A percentile compares a stretch with the other conserved stretches of the same genome.
Conservation (phyloP, 2,888 invertebrate genomes). For the Dolichomitus sp. region DNA sequence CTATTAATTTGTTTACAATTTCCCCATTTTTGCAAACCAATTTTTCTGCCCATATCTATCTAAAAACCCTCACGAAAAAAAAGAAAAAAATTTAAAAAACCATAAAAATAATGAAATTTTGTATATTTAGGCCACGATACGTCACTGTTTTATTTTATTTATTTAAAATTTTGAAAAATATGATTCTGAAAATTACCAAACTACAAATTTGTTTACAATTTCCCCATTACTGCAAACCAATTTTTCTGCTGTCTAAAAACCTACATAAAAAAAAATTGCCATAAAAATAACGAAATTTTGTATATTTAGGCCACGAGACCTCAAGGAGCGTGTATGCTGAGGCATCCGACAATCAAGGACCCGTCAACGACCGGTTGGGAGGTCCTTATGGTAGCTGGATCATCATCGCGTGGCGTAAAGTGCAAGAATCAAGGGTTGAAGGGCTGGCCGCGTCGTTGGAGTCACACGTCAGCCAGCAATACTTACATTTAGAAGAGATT, state of each 20-base stretch:
- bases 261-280: neutral
- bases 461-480: constrained; percentile 76
- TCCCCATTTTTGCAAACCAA: too few species aligned
- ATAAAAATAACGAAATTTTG: constrained; percentile 8
- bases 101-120: too few species aligned
- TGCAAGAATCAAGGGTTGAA: constrained; percentile 82
- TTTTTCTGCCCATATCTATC: too few species aligned
- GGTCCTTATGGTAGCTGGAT: constrained; percentile 84
- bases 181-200: too few species aligned
- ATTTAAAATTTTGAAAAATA: too few species aligned
- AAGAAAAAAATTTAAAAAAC: too few species aligned
- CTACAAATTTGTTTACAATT: too few species aligned
- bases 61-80: too few species aligned
- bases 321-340: constrained; percentile 82
- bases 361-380: constrained; percentile 73
- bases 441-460: constrained; percentile 84
- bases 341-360: constrained; percentile 70
- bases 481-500: constrained; percentile 80
- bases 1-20: too few species aligned
- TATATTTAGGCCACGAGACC: constrained; percentile 72
- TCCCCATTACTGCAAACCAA: too few species aligned
- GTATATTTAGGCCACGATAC: too few species aligned
- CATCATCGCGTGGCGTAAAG: constrained; percentile 71
- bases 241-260: neutral
- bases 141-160: too few species aligned